Percentiles rank a stretch among this genome's conserved stretches.
phyloP scores from a whole-genome alignment of 2,888 invertebrate species.

The Anaspis maculata region DNA sequence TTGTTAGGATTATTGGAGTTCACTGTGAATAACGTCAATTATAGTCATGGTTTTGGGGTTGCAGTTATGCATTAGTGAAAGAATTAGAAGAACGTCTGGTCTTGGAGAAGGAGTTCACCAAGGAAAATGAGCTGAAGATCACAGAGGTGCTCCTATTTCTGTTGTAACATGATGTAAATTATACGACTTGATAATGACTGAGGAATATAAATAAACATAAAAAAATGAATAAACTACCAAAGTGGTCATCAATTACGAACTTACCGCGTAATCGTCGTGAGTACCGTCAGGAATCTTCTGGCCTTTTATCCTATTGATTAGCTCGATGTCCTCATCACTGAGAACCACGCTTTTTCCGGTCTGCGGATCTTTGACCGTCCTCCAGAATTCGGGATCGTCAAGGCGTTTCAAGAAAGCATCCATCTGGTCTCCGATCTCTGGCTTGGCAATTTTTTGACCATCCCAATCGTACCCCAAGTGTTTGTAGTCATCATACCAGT shows the following conservation, averaged over 20 bases:
- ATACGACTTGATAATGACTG: conserved; percentile 1
- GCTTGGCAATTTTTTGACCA: conserved; percentile 80
- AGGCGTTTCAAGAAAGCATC: conserved; percentile 89
- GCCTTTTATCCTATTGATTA: conserved; percentile 73
- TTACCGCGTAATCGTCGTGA: conserved; percentile 73
- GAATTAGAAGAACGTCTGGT: too few species aligned
- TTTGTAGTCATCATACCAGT: conserved; percentile 95
- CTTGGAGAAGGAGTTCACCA: too few species aligned
- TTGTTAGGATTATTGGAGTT: too few species aligned
- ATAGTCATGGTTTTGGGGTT: too few species aligned
- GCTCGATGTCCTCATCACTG: conserved; percentile 75
- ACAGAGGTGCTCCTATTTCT: too few species aligned
- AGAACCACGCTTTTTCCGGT: conserved; percentile 92
- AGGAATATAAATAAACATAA: neutral
- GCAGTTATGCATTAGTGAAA: too few species aligned
- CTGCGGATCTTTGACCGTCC: conserved; percentile 86
- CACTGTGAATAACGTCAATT: too few species aligned
- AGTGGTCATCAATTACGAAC: too few species aligned
- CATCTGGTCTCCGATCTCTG: conserved; percentile 76
- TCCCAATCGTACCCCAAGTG: conserved; percentile 95
- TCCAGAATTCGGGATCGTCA: conserved; percentile 96
- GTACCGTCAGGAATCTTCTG: conserved; percentile 70
- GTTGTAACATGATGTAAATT: too few species aligned
- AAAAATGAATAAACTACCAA: conserved; percentile 2
- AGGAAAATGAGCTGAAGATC: too few species aligned